Conservation (phyloP, 2,888 invertebrate species). For the Phyllotreta striolata region DNA sequence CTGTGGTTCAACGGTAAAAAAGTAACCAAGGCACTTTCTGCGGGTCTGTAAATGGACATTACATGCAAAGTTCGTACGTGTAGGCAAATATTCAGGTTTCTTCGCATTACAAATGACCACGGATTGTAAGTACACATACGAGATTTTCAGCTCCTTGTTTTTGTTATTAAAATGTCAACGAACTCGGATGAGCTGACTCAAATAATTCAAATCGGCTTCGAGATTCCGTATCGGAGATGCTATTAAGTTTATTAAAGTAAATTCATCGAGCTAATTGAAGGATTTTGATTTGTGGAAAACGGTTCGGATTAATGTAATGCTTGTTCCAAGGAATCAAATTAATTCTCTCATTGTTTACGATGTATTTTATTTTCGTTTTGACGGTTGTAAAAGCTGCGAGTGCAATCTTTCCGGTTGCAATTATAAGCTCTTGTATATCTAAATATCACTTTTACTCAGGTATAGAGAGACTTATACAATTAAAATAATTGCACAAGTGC, state of each 20-base stretch:
- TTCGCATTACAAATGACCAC: conserved; percentile 9
- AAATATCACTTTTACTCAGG: too few relatives aligned
- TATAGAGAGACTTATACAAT: too few relatives aligned
- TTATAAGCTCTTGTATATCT: too few relatives aligned
- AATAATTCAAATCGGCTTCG: conserved; percentile 4
- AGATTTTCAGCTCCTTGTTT: conserved; percentile 9
- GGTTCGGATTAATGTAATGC: too few relatives aligned
- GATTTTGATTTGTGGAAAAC: conserved; percentile 1
- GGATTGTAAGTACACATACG: background rate
- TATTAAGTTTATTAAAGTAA: conserved; percentile 5
- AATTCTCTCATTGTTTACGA: too few relatives aligned
- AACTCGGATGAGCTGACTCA: conserved; percentile 9
- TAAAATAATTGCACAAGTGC: too few relatives aligned
- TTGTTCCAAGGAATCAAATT: too few relatives aligned
- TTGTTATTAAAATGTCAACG: conserved; percentile 20
- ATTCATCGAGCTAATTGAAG: too few relatives aligned
- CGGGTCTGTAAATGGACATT: conserved; percentile 1
- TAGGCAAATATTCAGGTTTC: conserved; percentile 4
- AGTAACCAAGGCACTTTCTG: background rate
- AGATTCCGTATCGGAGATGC: conserved; percentile 6
- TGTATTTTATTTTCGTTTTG: too few relatives aligned
- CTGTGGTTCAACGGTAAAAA: too few relatives aligned
- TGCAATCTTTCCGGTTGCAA: too few relatives aligned
- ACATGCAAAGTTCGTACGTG: conserved; percentile 11
- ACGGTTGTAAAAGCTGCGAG: too few relatives aligned